phyloP scores from a whole-genome alignment of 2,797 vertebrate genomes.

The Echeneis naucrates region DNA sequence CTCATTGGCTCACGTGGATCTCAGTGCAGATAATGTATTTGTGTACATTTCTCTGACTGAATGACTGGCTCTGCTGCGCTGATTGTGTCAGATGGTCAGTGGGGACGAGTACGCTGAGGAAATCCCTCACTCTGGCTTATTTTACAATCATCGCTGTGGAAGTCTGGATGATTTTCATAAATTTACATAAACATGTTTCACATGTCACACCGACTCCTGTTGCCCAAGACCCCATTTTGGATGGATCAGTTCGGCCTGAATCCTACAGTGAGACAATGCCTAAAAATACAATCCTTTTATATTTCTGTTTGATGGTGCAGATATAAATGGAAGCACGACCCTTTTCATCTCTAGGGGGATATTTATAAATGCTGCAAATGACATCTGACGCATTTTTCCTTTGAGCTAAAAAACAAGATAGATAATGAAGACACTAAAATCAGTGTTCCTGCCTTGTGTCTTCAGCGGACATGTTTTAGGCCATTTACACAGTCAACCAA shows the following conservation, averaged over 20 bases:
- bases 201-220: slow-evolving; percentile 21
- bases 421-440: background rate
- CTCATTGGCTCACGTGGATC: background rate
- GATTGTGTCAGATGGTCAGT: slow-evolving; percentile 41
- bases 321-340: slow-evolving; percentile 7
- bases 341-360: background rate
- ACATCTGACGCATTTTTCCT: background rate
- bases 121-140: slow-evolving; percentile 40
- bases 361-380: background rate
- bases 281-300: slow-evolving; percentile 20
- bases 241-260: slow-evolving; percentile 6
- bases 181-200: slow-evolving; percentile 56
- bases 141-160: slow-evolving; percentile 9
- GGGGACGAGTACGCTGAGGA: slow-evolving; percentile 27
- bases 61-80: background rate
- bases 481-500: background rate
- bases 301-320: background rate
- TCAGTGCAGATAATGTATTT: background rate
- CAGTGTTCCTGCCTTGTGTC: background rate
- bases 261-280: slow-evolving; percentile 1
- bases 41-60: background rate
- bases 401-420: background rate
- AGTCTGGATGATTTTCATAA: slow-evolving; percentile 31
- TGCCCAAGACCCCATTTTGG: slow-evolving; percentile 15
- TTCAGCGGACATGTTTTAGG: slow-evolving; percentile 5